Evolutionary conservation across 2,888 invertebrate species (phyloP).

Genomic region (Rapana venosa): DNA sequence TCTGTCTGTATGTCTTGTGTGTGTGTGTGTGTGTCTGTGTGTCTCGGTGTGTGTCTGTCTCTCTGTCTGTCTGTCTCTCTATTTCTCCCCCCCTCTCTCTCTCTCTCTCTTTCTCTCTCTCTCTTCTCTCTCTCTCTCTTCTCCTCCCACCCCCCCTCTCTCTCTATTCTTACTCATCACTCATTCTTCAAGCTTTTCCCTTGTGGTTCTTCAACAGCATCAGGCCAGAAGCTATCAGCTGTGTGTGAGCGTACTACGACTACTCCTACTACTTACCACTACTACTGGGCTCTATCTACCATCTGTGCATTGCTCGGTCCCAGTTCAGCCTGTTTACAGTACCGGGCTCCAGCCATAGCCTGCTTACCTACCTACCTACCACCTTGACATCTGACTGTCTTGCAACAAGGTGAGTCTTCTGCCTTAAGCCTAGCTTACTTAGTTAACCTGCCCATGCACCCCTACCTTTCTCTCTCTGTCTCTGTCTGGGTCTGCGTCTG

Average conservation of each 20-base stretch:
- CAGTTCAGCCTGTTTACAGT: not conserved
- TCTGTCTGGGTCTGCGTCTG: not conserved
- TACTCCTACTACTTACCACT: too few species aligned
- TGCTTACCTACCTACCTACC: too few species aligned
- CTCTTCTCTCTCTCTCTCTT: not conserved
- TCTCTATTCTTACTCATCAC: not conserved
- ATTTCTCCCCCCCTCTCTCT: not conserved
- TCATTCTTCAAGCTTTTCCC: not conserved
- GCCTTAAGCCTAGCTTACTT: too few species aligned
- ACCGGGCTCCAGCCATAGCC: not conserved
- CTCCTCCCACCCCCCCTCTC: not conserved
- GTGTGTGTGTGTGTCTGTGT: not conserved
- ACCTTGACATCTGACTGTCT: not conserved
- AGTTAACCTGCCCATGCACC: not conserved
- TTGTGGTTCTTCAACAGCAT: not conserved
- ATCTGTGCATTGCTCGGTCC: not conserved
- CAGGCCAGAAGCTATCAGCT: not conserved
- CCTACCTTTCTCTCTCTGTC: too few species aligned
- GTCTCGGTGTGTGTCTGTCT: not conserved
- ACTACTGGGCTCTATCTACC: not conserved
- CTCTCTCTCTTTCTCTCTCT: not conserved
- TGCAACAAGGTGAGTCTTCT: not conserved
- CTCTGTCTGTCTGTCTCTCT: not conserved
- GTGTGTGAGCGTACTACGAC: too few species aligned
- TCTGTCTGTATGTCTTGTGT: not conserved